Base-by-base conservation (phyloP, 2,888 invertebrate genomes). In the Osmoderma eremita region DNA sequence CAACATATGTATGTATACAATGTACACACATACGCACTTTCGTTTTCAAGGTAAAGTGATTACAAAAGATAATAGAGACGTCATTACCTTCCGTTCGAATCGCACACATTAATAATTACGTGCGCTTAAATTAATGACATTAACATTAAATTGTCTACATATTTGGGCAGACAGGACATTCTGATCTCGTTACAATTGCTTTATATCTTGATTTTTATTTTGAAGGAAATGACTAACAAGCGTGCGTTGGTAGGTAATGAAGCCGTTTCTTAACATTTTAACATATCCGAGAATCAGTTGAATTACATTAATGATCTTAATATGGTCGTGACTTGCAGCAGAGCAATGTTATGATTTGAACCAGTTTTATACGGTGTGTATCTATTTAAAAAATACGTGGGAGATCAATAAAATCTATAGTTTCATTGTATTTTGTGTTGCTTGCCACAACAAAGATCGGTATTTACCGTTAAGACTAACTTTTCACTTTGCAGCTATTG, bases 261-360 rank as follows among this genome's bases (percentile, higher is more conserved):
- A 53, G 8, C 17, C 54, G 39, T 54, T 53, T 53, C 39, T 38
- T 17, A n/a, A 39, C 38, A 54, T 12, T 54, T 54, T 39, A 54
- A 54, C 54, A 20, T 38, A 39, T 20, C 38, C 10, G 2, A 39
- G n/a, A 39, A 38, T 54, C 20, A 39, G 38, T 30, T 18, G 15
- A 38, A 18, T 39, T 39, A 2, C n/a, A 38, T 38, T 18, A 38
- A 17, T 38, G 39, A 38, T 39, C 20, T 49, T 49, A n/a, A 20
- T 49, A 49, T 49, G 1, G 22, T 49, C 49, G 20, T 49, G 8
- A 6, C 10, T 30, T 30, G 2, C 30, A 30, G 6, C 10, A 10
- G 5, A 8, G 30, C 30, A 30, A 10, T 30, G 30, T 30, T 30
- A 6, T 30, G 10, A 3, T 30, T 4, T 30, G 5, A 30, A 10